Base-by-base conservation (phyloP, 2,113 vertebrate genomes). In the Myanophis thanlyinensis region DNA sequence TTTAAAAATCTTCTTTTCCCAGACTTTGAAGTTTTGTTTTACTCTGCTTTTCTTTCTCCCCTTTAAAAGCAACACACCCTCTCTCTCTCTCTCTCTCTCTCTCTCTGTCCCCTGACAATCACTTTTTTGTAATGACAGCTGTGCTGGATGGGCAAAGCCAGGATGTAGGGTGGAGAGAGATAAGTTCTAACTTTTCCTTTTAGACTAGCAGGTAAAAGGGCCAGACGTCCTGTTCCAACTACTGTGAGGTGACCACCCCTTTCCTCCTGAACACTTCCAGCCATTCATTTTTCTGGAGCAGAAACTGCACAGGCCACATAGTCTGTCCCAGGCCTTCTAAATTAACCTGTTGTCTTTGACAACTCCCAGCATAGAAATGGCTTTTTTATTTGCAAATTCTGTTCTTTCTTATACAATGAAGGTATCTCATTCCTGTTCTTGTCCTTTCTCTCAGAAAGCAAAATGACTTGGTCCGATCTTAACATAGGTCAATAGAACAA, bases 111-210 rank as follows among this genome's bases (percentile, higher is more conserved):
- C 85, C 47, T 51, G 51, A 85, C 85, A 89, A 85, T 40, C 13
- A 8, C 47, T 25, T 88, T 30, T 48, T 89, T 85, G 47, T 67
- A 49, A 46, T 67, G 40, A 88, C 80, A 91, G 87, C 87, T 91
- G 80, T 53, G 53, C 48, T 59, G 20, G 25, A 52, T 62, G 73
- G 73, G 73, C n/a, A 25, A 25, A 18, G 84, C 0, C 89, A 87
- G 94, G 93, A 92, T 91, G 85, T 51, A 3, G 10, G 62, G 46
- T 44, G 25, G 6, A 0, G 1, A 62, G 44, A 12, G 87, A 94
- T 93, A 91, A 94, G 87, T 80, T 22, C 22, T 40, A 48, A 84
- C 85, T 27, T 67, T 92, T 92, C 56, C 88, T 92, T 40, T 87
- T 35, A 48, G 67, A 84, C 30, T 35, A 10, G 85, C 35, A 44